Conservation (phyloP, 37 sponge, comb jelly and placozoan species). For the Petrosia ficiformis region DNA sequence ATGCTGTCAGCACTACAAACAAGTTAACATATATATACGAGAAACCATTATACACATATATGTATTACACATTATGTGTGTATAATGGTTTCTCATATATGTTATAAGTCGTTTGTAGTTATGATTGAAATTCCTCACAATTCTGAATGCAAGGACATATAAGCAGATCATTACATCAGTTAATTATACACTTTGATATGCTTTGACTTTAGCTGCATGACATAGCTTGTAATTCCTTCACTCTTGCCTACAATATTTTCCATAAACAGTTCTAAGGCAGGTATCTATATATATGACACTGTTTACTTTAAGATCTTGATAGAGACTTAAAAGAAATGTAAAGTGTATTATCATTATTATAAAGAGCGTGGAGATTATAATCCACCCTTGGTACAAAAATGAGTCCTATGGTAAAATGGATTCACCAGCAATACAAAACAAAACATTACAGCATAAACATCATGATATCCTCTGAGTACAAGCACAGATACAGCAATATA, state of each 20-base stretch:
- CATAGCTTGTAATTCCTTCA: background rate
- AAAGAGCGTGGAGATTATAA: background rate
- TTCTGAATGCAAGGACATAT: no score
- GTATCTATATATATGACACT: background rate
- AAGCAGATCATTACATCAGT: no score
- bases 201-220: no score
- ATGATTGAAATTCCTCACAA: no score
- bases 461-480: slow-evolving; percentile 1
- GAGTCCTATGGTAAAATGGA: slow-evolving; percentile 23
- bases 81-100: no score
- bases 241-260: background rate
- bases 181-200: no score
- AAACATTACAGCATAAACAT: slow-evolving; percentile 40
- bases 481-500: slow-evolving; percentile 18
- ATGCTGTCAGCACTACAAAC: no score
- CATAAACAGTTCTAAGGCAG: background rate
- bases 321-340: no score
- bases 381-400: slow-evolving; percentile 57
- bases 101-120: no score
- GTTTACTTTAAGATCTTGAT: background rate
- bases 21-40: no score
- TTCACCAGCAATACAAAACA: slow-evolving; percentile 8
- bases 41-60: no score
- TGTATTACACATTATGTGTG: no score
- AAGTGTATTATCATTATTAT: background rate